phyloP scores from a whole-genome alignment of 2,113 vertebrate species.

The Myiagra hebetior region DNA sequence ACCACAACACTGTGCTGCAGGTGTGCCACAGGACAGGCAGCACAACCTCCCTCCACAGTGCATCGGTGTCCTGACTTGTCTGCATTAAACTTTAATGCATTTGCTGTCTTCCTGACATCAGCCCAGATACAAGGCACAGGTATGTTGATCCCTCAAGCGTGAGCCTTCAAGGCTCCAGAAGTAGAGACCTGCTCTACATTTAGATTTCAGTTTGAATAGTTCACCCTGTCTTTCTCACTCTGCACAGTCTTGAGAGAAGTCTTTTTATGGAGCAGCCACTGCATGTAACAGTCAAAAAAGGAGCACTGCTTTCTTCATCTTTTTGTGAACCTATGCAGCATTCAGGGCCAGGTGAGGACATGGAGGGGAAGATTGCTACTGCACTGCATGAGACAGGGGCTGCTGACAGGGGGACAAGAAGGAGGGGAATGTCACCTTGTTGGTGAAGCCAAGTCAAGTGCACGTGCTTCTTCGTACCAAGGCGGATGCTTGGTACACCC shows the following conservation, averaged over 20 bases:
- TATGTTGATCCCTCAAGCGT: neutral
- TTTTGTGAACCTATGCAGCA: neutral
- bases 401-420: neutral
- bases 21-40: neutral
- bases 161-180: neutral
- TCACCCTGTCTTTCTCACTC: neutral
- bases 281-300: neutral
- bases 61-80: fast-evolving
- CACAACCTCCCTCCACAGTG: fast-evolving
- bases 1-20: neutral
- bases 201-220: neutral
- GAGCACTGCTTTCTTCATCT: neutral
- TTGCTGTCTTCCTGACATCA: neutral
- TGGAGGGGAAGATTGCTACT: neutral
- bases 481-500: fast-evolving
- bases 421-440: neutral
- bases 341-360: neutral
- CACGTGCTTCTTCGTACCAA: fast-evolving
- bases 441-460: neutral
- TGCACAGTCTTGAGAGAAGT: neutral
- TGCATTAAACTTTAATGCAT: neutral
- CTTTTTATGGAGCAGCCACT: neutral
- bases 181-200: neutral
- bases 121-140: neutral
- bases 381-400: neutral